Base-by-base conservation (phyloP, 2,888 invertebrate genomes). In the Cerastoderma edule region DNA sequence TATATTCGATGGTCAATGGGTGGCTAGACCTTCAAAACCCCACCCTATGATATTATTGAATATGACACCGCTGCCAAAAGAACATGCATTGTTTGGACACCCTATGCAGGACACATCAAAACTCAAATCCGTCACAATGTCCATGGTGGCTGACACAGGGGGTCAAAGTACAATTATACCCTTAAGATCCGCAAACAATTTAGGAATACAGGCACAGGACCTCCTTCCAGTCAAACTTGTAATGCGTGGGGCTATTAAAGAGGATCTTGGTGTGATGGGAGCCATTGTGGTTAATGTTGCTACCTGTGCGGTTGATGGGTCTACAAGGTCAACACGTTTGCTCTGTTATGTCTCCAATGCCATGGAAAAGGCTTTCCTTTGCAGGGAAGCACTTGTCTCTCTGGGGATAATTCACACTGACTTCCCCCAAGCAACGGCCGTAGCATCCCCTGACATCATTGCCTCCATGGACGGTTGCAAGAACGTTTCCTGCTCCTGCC, bases 221-320 rank as follows among this genome's bases (percentile, higher is more conserved):
- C 75, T 79, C n/a, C 63, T 75, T 44, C 75, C 67, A n/a, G 72
- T 76, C 24, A 76, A 80, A 33, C 71, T 80, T 48, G 71, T 73
- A 3, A 76, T 80, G 76, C 71, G 71, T 16, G 76, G 76, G n/a
- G 67, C 72, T 22, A 72, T 53, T n/a, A 72, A 50, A 48, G 70
- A 70, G 46, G 63, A 70, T 33, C 67, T 65, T 46, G 65, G 44
- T 1, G 10, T 53, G 1, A 66, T 66, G 30, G 75, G 71, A 48
- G 75, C 66, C 19, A 33, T 71, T 32, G 70, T 56, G 4, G 57
- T 66, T 28, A 33, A 67, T 22, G 63, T 70, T 13, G 24, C 33
- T 13, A 54, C 33, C 53, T 64, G n/a, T n/a, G n/a, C n/a, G n/a
- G n/a, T 33, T 0, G 60, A 63, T 64, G 64, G n/a, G 16, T 27